phyloP scores from a whole-genome alignment of 2,888 invertebrate genomes.

The Cephus rjabovi region DNA sequence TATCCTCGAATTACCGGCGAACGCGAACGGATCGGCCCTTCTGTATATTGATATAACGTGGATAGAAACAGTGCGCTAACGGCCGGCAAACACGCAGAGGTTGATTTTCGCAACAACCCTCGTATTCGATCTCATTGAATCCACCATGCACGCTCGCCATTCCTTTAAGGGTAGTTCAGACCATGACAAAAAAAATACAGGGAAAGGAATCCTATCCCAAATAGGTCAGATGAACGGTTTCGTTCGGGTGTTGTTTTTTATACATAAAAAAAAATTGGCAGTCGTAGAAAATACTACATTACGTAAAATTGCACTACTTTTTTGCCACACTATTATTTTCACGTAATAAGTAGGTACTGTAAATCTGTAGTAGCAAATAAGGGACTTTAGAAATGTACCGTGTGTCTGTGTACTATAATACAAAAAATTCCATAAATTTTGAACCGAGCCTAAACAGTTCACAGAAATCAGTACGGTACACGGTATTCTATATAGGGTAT shows the following conservation, averaged over 20 bases:
- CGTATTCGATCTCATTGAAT: not conserved
- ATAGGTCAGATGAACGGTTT: not conserved
- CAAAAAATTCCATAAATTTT: not conserved
- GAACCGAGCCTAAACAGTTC: not conserved
- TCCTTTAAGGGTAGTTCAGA: not conserved
- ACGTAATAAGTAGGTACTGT: not conserved
- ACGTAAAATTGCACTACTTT: not conserved
- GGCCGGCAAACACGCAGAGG: conserved; percentile 38
- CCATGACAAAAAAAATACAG: not conserved
- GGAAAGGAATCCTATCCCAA: not conserved
- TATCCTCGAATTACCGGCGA: conserved; percentile 49
- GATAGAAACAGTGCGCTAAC: conserved; percentile 37
- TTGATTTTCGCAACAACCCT: not conserved
- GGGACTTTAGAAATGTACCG: not conserved
- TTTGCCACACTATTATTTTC: not conserved
- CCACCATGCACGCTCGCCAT: not conserved
- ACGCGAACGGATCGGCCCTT: conserved; percentile 14
- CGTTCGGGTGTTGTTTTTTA: not conserved
- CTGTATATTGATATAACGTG: conserved; percentile 40
- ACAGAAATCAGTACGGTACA: not conserved
- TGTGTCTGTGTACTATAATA: not conserved
- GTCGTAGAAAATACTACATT: not conserved
- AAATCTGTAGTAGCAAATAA: not conserved
- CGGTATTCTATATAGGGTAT: not conserved
- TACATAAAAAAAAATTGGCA: not conserved